Evolutionary conservation across 2,888 invertebrate genomes (phyloP), one percentile per base, ranked within the genome.

Genomic region (Nasonovia ribisnigri): DNA sequence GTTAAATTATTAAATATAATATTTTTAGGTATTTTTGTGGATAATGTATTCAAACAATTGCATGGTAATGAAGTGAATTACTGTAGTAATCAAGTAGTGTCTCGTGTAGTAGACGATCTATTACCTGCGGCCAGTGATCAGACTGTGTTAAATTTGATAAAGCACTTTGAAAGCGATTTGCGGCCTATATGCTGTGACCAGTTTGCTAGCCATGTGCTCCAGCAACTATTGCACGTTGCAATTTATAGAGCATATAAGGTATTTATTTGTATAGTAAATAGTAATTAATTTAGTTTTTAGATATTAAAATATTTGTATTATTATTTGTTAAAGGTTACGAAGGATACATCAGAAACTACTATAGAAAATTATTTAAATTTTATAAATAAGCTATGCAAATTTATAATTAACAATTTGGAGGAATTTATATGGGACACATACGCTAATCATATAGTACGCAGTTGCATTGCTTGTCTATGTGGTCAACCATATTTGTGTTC

Each of bases 381-480:
- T 95, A 97, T 97, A 1, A 94, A 97, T 29, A 98, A 97, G 95
- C 96, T 97, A 8, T 97, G 97, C 94, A 97, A 97, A 96, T 98
- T 97, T 95, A 96, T 97, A 46, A 95, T 98, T 0, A 98, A 98
- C 95, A 98, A 98, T 96, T 96, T 98, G 94, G 98, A 98, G 95
- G 98, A 98, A 95, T 98, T 97, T 95, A 96, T 98, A 0, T 97
- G 97, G 97, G 98, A 98, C 95, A 96, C 96, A 0, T 98, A 97
- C 95, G 98, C 97, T 0, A 98, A 97, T 96, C 97, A 98, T 95
- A 97, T 98, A 11, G 96, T 98, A 94, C 96, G 98, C 91, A 97
- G 97, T 24, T 97, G 97, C 2, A 95, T 98, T n/a, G 97, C 97
- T 95, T 97, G 97, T 95, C 96, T 98, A 0, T 97, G 97, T 29